These are phyloP conservation scores for Pseudochaenichthys georgianus DNA, from an alignment of 2,797 vertebrate genomes.

Conservation along the genomic window DNA sequence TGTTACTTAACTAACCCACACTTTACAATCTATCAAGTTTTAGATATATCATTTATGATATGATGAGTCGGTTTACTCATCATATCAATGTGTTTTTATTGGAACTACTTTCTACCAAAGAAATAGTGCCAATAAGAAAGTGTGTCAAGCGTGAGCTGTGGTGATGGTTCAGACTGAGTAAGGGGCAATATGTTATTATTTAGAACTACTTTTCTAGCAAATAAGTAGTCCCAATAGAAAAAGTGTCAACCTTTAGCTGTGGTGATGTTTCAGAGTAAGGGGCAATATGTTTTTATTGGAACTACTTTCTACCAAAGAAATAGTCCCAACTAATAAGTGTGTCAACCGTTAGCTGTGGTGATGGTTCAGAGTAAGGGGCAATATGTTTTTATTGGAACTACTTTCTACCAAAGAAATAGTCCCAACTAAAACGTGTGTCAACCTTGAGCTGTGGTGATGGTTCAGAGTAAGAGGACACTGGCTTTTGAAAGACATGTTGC, in stretches of 20 bases:
- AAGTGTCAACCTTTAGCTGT: background rate
- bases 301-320: background rate
- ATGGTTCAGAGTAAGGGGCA: no score
- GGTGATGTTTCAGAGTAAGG: no score
- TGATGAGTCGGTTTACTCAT: background rate
- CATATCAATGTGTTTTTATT: background rate
- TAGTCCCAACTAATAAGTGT: background rate
- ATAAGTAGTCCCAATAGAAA: background rate
- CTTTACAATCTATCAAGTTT: background rate
- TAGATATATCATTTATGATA: background rate
- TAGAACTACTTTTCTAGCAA: background rate
- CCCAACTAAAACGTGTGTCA: background rate
- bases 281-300: background rate
- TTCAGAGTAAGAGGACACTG: background rate
- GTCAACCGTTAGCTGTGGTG: background rate
- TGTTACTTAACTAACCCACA: background rate
- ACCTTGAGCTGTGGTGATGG: background rate
- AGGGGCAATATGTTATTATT: background rate
- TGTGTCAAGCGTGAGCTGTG: background rate
- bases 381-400: background rate
- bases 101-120: background rate
- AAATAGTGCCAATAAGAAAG: background rate
- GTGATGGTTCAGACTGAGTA: no score
- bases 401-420: background rate
- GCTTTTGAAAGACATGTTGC: background rate